Evolutionary conservation across 2,113 vertebrate species (phyloP).

Genomic region (Thomomys bottae): DNA sequence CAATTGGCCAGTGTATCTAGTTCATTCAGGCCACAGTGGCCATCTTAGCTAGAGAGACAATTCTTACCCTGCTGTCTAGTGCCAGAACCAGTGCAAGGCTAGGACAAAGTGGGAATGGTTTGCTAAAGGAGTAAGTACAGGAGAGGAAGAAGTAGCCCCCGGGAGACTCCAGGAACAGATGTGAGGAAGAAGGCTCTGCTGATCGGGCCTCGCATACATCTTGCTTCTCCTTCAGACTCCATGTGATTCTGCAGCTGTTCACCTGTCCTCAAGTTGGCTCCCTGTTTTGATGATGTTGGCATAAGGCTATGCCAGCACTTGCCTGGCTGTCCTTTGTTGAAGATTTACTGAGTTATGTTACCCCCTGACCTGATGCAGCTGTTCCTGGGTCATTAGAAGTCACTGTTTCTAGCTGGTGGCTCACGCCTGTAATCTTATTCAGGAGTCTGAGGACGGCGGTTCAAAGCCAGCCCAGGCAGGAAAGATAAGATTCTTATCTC

Average conservation of each 20-base stretch:
- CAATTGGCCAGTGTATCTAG: accelerated
- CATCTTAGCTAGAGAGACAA: neutral
- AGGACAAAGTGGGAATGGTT: neutral
- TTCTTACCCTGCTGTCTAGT: neutral
- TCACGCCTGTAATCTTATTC: no score
- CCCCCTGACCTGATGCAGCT: neutral
- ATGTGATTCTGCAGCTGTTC: neutral
- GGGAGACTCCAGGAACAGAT: accelerated
- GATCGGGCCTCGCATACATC: accelerated
- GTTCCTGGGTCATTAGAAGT: neutral
- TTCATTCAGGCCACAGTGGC: no score
- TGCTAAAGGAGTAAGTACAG: accelerated
- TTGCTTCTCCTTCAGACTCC: neutral
- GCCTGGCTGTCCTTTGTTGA: neutral
- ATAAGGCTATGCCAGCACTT: neutral
- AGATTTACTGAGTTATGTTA: neutral
- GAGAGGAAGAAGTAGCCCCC: neutral
- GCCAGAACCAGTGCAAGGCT: neutral
- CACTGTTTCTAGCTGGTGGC: neutral
- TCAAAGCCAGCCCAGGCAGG: no score
- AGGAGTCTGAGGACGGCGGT: no score
- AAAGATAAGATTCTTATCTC: no score
- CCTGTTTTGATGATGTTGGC: neutral
- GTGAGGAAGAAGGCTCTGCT: neutral
- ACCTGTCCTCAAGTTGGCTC: neutral